These are phyloP conservation scores for Polia nebulosa DNA, from an alignment of 2,888 invertebrate genomes.

Conservation along the genomic window DNA sequence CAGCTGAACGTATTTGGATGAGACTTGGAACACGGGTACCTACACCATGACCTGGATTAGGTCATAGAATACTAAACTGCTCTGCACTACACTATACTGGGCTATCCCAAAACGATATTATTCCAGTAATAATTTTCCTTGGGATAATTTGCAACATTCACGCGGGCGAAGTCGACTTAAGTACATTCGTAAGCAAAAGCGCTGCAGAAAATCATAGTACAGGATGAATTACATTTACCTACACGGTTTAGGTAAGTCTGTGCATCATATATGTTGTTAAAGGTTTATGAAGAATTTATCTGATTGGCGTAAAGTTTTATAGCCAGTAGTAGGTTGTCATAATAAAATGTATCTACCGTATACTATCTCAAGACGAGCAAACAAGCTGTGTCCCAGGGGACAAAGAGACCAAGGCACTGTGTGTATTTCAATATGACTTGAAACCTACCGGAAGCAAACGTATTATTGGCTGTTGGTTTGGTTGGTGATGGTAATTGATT, in stretches of 20 bases:
- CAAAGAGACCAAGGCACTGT: neutral
- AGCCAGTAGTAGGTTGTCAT: neutral
- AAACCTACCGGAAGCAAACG: too few species aligned
- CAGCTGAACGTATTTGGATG: too few species aligned
- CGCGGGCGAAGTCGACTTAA: neutral
- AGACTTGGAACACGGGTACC: neutral
- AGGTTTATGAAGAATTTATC: conserved; percentile 8
- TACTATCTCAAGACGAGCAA: neutral
- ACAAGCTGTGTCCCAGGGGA: neutral
- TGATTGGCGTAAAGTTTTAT: conserved; percentile 11
- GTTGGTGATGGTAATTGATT: too few species aligned
- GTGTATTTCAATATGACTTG: neutral
- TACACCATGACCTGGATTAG: neutral
- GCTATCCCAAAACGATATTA: neutral
- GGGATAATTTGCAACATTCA: neutral
- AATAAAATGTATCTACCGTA: conserved; percentile 1
- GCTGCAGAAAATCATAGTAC: neutral
- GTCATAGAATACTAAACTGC: too few species aligned
- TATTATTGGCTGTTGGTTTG: too few species aligned
- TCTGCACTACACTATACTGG: too few species aligned
- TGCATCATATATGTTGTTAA: conserved; percentile 3
- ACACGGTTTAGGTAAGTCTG: neutral
- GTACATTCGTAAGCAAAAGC: conserved; percentile 18
- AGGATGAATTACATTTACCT: neutral
- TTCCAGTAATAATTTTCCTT: neutral